phyloP scores from a whole-genome alignment of 2,113 vertebrate genomes.

The Balaenoptera acutorostrata region DNA sequence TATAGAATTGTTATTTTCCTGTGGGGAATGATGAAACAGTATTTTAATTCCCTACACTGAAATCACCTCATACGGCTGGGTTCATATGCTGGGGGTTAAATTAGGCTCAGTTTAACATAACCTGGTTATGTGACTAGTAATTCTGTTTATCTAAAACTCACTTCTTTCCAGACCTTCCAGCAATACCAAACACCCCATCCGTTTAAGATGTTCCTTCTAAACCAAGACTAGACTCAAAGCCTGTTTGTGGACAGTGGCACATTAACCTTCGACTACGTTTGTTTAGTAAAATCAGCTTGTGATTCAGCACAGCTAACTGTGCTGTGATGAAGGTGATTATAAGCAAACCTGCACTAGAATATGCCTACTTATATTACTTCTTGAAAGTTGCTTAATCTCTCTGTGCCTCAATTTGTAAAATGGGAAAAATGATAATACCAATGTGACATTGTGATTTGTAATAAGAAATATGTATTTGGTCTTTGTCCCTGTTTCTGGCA shows the following conservation, averaged over 20 bases:
- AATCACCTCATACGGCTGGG: neutral
- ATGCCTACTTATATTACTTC: neutral
- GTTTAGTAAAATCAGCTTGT: neutral
- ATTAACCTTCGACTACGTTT: neutral
- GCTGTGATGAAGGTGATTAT: neutral
- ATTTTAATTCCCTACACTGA: constrained; percentile 2
- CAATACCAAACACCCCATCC: neutral
- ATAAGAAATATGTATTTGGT: neutral
- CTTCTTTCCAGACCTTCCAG: neutral
- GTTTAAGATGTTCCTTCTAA: neutral
- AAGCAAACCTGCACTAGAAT: neutral
- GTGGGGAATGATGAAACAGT: neutral
- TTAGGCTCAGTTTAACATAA: neutral
- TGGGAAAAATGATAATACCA: neutral
- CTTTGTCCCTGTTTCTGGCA: neutral
- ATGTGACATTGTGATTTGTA: neutral
- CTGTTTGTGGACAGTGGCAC: neutral
- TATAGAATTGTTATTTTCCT: neutral
- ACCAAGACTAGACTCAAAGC: neutral
- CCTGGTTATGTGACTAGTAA: neutral
- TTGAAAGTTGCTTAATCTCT: neutral
- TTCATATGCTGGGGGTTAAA: neutral
- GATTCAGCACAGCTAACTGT: neutral
- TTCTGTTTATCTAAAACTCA: neutral
- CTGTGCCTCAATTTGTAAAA: neutral